Evolutionary conservation across 2,113 vertebrate genomes (phyloP).

Genomic region (Triplophysa tibetana): DNA sequence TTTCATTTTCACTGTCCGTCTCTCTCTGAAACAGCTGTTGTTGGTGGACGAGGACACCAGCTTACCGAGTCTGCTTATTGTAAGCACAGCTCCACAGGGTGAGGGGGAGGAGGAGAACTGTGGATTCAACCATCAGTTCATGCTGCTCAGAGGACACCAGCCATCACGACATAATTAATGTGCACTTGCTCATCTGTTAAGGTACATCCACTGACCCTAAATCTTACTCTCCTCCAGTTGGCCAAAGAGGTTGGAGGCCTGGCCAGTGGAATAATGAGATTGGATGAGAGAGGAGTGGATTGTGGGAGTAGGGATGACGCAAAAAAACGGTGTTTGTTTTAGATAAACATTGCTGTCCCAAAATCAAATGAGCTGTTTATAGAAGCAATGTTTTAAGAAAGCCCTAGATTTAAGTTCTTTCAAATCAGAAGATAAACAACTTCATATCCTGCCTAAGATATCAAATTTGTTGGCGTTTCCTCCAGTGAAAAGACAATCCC

Average conservation of each 20-base stretch:
- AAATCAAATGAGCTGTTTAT: no score
- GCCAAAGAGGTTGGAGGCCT: slow-evolving; percentile 1
- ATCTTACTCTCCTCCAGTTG: slow-evolving; percentile 12
- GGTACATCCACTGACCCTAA: slow-evolving; percentile 13
- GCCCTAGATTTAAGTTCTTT: no score
- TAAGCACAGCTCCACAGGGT: slow-evolving; percentile 4
- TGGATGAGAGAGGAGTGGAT: background rate
- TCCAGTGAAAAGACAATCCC: no score
- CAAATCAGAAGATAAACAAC: no score
- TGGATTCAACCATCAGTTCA: background rate
- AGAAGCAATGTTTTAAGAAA: no score
- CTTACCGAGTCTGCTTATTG: slow-evolving; percentile 52
- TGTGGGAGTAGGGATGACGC: background rate
- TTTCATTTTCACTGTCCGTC: slow-evolving; percentile 5
- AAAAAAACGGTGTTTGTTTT: background rate
- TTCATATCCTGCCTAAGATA: no score
- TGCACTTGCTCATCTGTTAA: slow-evolving; percentile 33
- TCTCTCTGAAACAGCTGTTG: slow-evolving; percentile 60
- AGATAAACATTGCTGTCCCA: background rate
- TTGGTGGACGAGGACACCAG: slow-evolving; percentile 60
- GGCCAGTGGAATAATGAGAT: slow-evolving; percentile 1
- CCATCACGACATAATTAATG: slow-evolving; percentile 37
- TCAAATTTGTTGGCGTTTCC: no score
- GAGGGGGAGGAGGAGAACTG: background rate
- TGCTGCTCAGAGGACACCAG: slow-evolving; percentile 15